Percentiles rank a stretch among this genome's conserved stretches.
Conservation (phyloP, 2,113 vertebrate species). For the Callospermophilus lateralis region DNA sequence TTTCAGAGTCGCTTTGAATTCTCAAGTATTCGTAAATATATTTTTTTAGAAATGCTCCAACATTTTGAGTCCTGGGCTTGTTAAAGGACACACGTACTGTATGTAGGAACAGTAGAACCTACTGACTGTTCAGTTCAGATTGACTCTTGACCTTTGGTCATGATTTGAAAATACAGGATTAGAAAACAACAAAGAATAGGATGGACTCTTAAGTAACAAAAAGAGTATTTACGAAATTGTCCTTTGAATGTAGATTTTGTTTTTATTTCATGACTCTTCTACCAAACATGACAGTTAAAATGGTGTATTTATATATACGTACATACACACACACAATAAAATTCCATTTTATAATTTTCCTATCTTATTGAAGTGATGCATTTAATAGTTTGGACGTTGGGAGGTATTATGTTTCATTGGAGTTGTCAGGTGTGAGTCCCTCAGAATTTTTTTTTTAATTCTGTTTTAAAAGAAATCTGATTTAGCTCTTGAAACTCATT, state of each 20-base stretch:
- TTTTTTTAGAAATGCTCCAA: constrained; percentile 55
- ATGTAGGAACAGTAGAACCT: constrained; percentile 59
- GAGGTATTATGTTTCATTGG: constrained; percentile 51
- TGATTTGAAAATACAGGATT: constrained; percentile 78
- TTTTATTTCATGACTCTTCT: constrained; percentile 77
- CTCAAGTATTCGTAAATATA: constrained; percentile 77
- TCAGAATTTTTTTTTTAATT: constrained; percentile 40
- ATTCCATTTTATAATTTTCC: constrained; percentile 79
- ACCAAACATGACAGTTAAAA: constrained; percentile 77
- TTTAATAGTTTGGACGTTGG: constrained; percentile 40
- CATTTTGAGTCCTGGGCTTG: constrained; percentile 1
- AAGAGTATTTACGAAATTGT: constrained; percentile 67
- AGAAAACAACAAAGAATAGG: constrained; percentile 82
- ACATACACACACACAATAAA: constrained; percentile 48
- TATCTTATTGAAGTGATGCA: constrained; percentile 67
- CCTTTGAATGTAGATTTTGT: constrained; percentile 75
- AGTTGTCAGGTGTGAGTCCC: constrained; percentile 70
- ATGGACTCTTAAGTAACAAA: constrained; percentile 60
- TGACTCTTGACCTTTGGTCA: constrained; percentile 77
- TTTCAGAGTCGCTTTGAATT: constrained; percentile 80
- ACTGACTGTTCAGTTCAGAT: constrained; percentile 75
- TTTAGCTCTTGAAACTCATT: constrained; percentile 79
- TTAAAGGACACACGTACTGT: constrained; percentile 63
- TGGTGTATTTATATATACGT: constrained; percentile 71
- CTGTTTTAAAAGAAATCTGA: constrained; percentile 81